Evolutionary conservation across 1,140 invertebrate genomes (phyloP).

Genomic region (Trachymyrmex cornetzi): DNA sequence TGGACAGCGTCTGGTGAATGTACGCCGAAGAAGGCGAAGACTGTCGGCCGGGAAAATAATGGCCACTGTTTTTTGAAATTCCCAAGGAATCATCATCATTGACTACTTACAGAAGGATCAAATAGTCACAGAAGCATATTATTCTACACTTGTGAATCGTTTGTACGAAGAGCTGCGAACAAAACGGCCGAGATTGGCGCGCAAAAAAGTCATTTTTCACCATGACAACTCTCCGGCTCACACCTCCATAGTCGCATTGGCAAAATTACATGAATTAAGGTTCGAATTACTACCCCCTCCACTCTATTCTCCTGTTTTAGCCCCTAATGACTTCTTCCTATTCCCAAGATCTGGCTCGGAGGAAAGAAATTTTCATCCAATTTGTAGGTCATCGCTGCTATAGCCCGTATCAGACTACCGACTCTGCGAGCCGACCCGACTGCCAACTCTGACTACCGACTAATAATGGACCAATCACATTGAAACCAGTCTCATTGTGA

Average conservation of each 20-base stretch:
- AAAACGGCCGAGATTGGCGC: neutral
- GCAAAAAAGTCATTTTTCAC: neutral
- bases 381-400: constrained; percentile 74
- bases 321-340: neutral
- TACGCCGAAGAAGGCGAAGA: neutral
- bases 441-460: too few species aligned
- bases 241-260: neutral
- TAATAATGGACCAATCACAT: too few species aligned
- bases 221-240: neutral
- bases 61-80: neutral
- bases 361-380: constrained; percentile 52
- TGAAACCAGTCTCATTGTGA: too few species aligned
- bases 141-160: neutral
- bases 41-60: neutral
- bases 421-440: too few species aligned
- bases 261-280: neutral
- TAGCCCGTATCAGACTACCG: too few species aligned
- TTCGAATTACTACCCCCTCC: neutral
- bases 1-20: neutral
- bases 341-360: neutral
- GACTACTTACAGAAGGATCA: neutral
- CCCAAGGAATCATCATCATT: neutral
- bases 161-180: too few species aligned
- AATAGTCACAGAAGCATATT: neutral
- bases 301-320: neutral